Percentiles rank a stretch among this genome's conserved stretches.
Conservation (phyloP, 2,888 invertebrate genomes). For the Carcina quercana region DNA sequence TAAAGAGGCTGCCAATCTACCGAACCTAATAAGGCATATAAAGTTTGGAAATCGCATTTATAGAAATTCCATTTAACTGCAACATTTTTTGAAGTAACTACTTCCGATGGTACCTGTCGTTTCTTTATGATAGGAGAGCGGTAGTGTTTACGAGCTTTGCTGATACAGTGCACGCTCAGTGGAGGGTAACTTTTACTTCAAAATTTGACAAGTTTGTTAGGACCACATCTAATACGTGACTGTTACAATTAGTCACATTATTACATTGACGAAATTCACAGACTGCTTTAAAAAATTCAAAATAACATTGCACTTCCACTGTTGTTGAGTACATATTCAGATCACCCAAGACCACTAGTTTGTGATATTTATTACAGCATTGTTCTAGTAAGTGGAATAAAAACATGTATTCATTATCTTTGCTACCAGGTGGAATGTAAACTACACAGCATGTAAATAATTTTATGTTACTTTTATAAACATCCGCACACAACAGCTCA, state of each 20-base stretch:
- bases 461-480: background rate
- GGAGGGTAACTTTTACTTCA: slow-evolving; percentile 11
- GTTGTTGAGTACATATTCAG: slow-evolving; percentile 12
- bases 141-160: no score
- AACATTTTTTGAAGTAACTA: background rate
- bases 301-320: slow-evolving; percentile 9
- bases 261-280: slow-evolving; percentile 17
- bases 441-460: background rate
- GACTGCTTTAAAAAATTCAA: slow-evolving; percentile 15
- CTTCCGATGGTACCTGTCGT: background rate
- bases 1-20: slow-evolving; percentile 13
- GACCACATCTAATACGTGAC: no score
- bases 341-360: slow-evolving; percentile 11
- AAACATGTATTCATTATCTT: slow-evolving; percentile 1
- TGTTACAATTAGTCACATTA: slow-evolving; percentile 12
- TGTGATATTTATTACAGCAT: slow-evolving; percentile 1
- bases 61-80: slow-evolving; percentile 14
- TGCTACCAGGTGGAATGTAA: slow-evolving; percentile 1
- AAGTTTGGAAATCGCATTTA: slow-evolving; percentile 11
- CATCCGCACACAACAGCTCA: background rate
- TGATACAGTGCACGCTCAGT: slow-evolving; percentile 3
- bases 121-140: background rate
- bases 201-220: slow-evolving; percentile 4
- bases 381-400: slow-evolving; percentile 1
- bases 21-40: slow-evolving; percentile 6